These are phyloP conservation scores for Orcinus orca DNA, from an alignment of 2,113 vertebrate genomes.

Conservation along the genomic window DNA sequence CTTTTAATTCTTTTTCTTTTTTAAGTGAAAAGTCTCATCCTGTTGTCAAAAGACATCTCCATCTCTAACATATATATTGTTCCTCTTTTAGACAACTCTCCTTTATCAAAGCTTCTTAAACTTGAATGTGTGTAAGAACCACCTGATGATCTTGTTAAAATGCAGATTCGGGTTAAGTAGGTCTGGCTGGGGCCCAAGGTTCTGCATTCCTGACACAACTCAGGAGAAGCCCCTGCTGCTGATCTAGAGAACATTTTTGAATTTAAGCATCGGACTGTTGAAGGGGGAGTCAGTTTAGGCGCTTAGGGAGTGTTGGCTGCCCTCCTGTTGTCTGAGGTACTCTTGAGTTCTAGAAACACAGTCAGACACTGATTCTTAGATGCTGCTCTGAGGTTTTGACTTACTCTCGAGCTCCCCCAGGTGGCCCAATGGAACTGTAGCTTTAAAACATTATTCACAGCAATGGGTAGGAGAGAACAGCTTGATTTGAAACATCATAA, in stretches of 20 bases:
- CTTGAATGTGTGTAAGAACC: neutral
- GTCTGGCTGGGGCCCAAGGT: neutral
- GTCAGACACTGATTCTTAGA: neutral
- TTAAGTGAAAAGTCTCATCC: neutral
- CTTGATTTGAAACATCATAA: neutral
- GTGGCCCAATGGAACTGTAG: conserved; percentile 53
- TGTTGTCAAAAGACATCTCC: neutral
- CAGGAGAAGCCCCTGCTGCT: neutral
- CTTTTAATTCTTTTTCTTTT: neutral
- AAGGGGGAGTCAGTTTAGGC: neutral
- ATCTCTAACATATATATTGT: neutral
- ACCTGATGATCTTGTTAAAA: neutral
- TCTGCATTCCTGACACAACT: neutral
- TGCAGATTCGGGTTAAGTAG: neutral
- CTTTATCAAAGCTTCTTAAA: neutral
- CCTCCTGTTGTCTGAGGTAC: neutral
- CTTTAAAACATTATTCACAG: neutral
- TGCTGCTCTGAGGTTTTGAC: conserved; percentile 12
- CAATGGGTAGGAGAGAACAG: neutral
- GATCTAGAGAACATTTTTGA: neutral
- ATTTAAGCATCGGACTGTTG: neutral
- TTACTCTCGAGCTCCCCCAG: conserved; percentile 71
- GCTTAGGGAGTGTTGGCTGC: neutral
- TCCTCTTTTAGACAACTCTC: neutral
- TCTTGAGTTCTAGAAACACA: neutral